These are phyloP conservation scores for Chiloscyllium plagiosum DNA, from an alignment of 2,113 vertebrate genomes.

Conservation along the genomic window DNA sequence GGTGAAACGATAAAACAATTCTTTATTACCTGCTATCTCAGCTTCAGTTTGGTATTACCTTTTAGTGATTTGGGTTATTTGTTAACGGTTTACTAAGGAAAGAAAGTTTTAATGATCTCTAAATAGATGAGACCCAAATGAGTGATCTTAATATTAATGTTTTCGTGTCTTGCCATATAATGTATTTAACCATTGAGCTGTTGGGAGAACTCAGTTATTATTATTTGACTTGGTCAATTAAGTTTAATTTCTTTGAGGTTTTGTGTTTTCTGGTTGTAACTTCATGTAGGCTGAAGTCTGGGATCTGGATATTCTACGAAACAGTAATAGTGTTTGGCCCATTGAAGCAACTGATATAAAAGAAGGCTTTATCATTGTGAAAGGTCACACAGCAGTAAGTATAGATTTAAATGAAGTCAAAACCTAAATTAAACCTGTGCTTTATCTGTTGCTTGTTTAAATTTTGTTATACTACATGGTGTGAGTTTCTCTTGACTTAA, in stretches of 20 bases:
- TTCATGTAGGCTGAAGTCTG: slow-evolving; percentile 82
- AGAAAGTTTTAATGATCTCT: not conserved
- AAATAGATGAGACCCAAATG: not conserved
- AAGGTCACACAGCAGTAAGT: slow-evolving; percentile 82
- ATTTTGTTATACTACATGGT: not conserved
- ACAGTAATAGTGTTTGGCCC: slow-evolving; percentile 75
- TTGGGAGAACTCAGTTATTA: not conserved
- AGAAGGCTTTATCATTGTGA: slow-evolving; percentile 86
- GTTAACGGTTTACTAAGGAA: not conserved
- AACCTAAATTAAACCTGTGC: not conserved
- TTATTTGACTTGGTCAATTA: not conserved
- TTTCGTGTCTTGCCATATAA: not conserved
- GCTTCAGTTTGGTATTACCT: not conserved
- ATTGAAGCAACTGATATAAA: slow-evolving; percentile 74
- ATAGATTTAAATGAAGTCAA: not conserved
- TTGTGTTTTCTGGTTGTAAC: not conserved
- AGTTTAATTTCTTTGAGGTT: not conserved
- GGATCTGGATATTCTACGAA: slow-evolving; percentile 86
- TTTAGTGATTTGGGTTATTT: not conserved
- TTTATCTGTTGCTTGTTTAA: not conserved
- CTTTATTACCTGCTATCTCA: not conserved
- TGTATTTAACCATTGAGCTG: not conserved
- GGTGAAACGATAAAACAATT: not conserved
- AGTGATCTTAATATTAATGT: not conserved
- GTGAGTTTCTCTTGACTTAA: not conserved